Evolutionary conservation across 2,113 vertebrate species (phyloP).

Genomic region (Myotis lucifugus): DNA sequence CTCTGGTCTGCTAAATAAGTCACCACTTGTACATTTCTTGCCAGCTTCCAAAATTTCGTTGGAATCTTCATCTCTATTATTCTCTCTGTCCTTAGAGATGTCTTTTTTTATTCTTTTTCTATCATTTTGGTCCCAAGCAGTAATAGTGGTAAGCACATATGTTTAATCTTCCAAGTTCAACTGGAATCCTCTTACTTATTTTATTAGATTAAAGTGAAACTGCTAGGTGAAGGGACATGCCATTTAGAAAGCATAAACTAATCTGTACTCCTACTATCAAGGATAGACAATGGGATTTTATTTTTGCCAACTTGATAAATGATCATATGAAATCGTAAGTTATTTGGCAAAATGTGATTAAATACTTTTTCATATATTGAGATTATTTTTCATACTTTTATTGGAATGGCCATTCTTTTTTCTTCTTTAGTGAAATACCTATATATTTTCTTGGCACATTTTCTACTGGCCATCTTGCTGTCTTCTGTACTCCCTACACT

Average conservation of each 20-base stretch:
- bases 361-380: slow-evolving; percentile 8
- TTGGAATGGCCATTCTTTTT: background rate
- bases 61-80: background rate
- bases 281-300: background rate
- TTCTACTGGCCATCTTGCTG: slow-evolving; percentile 9
- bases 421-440: background rate
- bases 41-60: background rate
- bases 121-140: background rate
- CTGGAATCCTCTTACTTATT: background rate
- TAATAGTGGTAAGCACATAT: background rate
- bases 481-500: background rate
- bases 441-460: background rate
- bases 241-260: background rate
- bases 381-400: slow-evolving; percentile 19
- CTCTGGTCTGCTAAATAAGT: background rate
- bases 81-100: background rate
- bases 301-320: background rate
- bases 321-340: background rate
- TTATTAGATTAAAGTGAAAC: background rate
- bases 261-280: background rate
- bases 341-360: background rate
- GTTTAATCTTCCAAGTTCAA: background rate
- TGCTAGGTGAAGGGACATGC: background rate
- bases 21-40: background rate
- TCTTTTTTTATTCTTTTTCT: background rate